Evolutionary conservation across 2,888 invertebrate genomes (phyloP).

Genomic region (Cataglyphis albicans): DNA sequence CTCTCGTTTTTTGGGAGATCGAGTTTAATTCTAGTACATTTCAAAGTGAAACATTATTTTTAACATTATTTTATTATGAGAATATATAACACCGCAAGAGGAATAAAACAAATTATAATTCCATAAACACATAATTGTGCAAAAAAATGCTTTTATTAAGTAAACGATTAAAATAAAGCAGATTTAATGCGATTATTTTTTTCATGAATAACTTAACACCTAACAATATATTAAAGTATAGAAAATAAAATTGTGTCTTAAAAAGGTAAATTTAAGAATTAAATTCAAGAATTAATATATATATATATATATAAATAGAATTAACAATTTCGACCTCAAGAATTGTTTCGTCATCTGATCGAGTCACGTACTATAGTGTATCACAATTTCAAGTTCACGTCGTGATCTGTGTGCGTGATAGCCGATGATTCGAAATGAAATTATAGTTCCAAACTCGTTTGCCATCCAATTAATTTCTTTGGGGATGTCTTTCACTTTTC

Average conservation of each 20-base stretch:
- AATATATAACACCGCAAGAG: background rate
- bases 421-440: background rate
- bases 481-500: background rate
- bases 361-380: background rate
- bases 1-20: background rate
- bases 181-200: background rate
- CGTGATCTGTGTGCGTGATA: background rate
- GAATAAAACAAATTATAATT: background rate
- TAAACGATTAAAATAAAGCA: background rate
- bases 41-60: background rate
- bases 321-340: background rate
- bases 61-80: background rate
- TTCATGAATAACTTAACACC: background rate
- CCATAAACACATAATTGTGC: background rate
- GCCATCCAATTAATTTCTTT: conserved; percentile 25
- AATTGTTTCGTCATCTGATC: background rate
- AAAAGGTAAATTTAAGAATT: background rate
- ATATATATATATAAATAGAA: background rate
- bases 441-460: conserved; percentile 26
- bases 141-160: background rate
- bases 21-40: background rate
- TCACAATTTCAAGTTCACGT: conserved; percentile 12
- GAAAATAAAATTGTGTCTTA: background rate
- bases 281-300: background rate
- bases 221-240: background rate